Percentiles rank a stretch among this genome's conserved stretches.
These are phyloP conservation scores for Ptilorrhoa leucosticta DNA, from an alignment of 2,113 vertebrate species.

Conservation along the genomic window DNA sequence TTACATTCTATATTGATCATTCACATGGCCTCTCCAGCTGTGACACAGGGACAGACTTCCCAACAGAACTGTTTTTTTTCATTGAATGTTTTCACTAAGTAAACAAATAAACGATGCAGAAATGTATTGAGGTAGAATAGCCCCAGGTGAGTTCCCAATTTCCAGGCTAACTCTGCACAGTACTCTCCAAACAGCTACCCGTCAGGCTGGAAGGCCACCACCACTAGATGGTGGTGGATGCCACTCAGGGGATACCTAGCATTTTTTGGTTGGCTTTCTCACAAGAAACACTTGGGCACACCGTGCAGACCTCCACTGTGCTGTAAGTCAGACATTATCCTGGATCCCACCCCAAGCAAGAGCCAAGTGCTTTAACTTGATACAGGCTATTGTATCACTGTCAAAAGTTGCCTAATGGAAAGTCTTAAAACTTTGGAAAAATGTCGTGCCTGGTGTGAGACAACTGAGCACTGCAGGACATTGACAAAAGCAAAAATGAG, in stretches of 20 bases:
- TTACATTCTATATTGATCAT: neutral
- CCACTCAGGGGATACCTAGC: fast-evolving
- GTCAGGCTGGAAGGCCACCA: neutral
- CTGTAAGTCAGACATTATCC: neutral
- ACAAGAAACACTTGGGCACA: neutral
- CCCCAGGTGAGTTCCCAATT: neutral
- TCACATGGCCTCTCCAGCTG: neutral
- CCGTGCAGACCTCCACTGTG: neutral
- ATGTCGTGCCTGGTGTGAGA: neutral
- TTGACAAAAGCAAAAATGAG: neutral
- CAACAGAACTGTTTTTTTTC: neutral
- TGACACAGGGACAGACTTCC: neutral
- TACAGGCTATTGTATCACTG: neutral
- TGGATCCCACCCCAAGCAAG: neutral
- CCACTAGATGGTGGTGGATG: conserved; percentile 44
- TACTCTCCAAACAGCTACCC: neutral
- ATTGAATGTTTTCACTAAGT: neutral
- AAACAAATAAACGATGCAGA: neutral
- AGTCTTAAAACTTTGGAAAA: neutral
- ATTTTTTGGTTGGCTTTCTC: neutral
- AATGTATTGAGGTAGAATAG: neutral
- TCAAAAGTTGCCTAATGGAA: neutral
- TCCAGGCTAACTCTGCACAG: neutral
- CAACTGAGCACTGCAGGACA: neutral
- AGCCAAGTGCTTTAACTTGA: neutral